Conservation (phyloP, 2,113 vertebrate genomes). For the Oceanodroma tethys region DNA sequence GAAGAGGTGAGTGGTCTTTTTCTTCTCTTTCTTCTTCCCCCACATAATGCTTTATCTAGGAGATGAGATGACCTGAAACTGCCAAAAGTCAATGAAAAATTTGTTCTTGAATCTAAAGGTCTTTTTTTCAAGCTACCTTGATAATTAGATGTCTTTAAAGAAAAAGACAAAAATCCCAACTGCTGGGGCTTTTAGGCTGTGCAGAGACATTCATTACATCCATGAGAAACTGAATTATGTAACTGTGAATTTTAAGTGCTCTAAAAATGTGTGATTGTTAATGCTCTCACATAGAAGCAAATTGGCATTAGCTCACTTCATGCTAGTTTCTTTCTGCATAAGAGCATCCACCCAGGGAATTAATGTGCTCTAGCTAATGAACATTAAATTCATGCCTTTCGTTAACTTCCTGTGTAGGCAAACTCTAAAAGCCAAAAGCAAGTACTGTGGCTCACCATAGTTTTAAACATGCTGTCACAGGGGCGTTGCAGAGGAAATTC, state of each 20-base stretch:
- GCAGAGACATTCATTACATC: not conserved
- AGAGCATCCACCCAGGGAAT: not conserved
- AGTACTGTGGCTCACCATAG: not conserved
- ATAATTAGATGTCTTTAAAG: not conserved
- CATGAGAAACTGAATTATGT: not conserved
- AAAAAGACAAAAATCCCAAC: not conserved
- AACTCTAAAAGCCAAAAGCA: not conserved
- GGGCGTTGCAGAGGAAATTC: not conserved
- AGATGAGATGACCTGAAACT: not conserved
- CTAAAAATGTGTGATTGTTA: not conserved
- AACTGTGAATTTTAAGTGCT: slow-evolving; percentile 35
- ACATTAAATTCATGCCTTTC: not conserved
- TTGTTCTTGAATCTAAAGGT: not conserved
- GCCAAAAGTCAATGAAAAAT: not conserved
- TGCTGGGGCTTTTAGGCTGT: not conserved
- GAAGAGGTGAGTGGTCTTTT: slow-evolving; percentile 83
- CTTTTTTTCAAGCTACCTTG: not conserved
- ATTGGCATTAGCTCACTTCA: not conserved
- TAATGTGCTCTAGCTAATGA: slow-evolving; percentile 11
- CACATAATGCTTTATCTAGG: not conserved
- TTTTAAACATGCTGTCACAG: not conserved
- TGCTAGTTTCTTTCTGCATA: not conserved
- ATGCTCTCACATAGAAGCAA: not conserved
- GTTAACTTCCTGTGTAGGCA: slow-evolving; percentile 4
- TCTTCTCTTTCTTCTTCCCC: too few species aligned